A percentile compares a stretch with the other conserved stretches of the same genome.
Evolutionary conservation across 1,140 invertebrate genomes (phyloP).

Genomic region (Stegodyphus mimosarum): DNA sequence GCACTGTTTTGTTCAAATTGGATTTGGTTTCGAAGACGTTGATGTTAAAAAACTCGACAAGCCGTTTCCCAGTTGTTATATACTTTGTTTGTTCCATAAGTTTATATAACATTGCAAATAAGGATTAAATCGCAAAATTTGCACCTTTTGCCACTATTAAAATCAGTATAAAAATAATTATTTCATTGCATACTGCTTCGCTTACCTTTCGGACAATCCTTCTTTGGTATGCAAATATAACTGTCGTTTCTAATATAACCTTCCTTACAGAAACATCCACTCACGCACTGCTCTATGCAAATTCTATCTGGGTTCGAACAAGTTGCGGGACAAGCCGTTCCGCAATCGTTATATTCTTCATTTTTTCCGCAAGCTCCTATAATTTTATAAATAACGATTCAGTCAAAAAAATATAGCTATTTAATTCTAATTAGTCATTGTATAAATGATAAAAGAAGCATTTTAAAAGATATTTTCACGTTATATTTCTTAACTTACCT

Average conservation of each 20-base stretch:
- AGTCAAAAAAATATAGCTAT: too few relatives aligned
- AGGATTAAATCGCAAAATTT: too few relatives aligned
- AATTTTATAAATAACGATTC: not conserved
- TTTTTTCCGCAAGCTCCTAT: not conserved
- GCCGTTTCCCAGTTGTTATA: conserved; percentile 28
- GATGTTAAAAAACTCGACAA: too few relatives aligned
- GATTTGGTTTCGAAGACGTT: not conserved
- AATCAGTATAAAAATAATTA: too few relatives aligned
- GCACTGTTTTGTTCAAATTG: conserved; percentile 11
- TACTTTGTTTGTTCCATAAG: conserved; percentile 7
- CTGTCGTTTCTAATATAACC: conserved; percentile 10
- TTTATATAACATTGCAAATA: not conserved
- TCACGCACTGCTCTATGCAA: conserved; percentile 2
- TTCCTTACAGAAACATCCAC: conserved; percentile 40
- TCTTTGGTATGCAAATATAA: not conserved
- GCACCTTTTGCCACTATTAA: too few relatives aligned
- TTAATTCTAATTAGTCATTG: too few relatives aligned
- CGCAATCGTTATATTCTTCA: conserved; percentile 26
- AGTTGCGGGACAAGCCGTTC: conserved; percentile 5
- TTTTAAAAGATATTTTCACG: too few relatives aligned
- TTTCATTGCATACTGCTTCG: too few relatives aligned
- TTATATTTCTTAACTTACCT: not conserved
- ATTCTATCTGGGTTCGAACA: not conserved
- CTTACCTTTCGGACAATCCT: not conserved
- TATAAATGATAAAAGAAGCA: too few relatives aligned